Percentiles rank a stretch among this genome's conserved stretches.
Evolutionary conservation across 37 sponge, comb jelly and placozoan genomes (phyloP).

Genomic region (Chondrilla cf. caribensis): DNA sequence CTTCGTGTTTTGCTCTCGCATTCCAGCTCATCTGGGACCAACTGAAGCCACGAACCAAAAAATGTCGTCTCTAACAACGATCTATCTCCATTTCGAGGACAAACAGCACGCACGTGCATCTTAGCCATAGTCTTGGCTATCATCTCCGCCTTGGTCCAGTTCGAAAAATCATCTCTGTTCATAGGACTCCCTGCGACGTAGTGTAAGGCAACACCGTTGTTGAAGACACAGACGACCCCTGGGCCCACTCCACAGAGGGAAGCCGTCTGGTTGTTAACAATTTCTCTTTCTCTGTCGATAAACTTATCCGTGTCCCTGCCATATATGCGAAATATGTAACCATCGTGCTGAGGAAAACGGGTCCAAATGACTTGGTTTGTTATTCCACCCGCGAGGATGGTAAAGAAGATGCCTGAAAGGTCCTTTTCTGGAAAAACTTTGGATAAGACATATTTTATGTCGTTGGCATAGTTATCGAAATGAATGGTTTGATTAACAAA

Average conservation of each 20-base stretch:
- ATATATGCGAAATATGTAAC: conserved; percentile 55
- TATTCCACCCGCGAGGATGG: background rate
- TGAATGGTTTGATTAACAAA: background rate
- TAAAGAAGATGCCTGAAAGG: background rate
- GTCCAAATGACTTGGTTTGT: background rate
- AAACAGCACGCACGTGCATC: conserved; percentile 50
- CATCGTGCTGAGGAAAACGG: background rate
- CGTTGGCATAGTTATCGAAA: background rate
- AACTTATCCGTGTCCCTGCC: conserved; percentile 64
- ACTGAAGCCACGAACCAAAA: conserved; percentile 34
- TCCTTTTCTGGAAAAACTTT: background rate
- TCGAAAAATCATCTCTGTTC: conserved; percentile 35
- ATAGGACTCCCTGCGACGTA: conserved; percentile 54
- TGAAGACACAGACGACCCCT: conserved; percentile 43
- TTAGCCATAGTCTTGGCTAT: conserved; percentile 54
- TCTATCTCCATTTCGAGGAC: background rate
- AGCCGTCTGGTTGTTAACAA: conserved; percentile 26
- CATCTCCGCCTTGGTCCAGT: conserved; percentile 30
- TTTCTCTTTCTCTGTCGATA: conserved; percentile 52
- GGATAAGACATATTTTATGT: background rate
- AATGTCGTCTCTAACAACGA: conserved; percentile 28
- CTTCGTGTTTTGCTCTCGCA: background rate
- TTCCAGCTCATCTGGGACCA: conserved; percentile 24
- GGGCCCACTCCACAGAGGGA: conserved; percentile 27
- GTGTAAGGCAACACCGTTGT: conserved; percentile 71